Evolutionary conservation across 2,113 vertebrate genomes (phyloP), one percentile per base, ranked within the genome.

Genomic region (Prinia subflava): DNA sequence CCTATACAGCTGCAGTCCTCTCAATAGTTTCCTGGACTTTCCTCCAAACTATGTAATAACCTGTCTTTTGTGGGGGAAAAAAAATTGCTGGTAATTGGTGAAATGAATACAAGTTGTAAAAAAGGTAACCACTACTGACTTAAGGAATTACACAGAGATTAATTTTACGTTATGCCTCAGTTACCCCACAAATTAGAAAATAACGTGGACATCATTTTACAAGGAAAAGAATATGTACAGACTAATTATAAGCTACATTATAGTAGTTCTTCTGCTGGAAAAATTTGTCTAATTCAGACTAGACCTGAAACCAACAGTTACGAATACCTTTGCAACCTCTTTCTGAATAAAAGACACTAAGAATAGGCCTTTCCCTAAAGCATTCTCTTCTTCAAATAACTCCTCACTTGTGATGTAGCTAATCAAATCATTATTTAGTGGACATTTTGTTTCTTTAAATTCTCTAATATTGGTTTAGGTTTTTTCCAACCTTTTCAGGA

Each of bases 381-480:
- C 3, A 5, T 35, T 21, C 3, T 59, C 14, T 46, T 67, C 11
- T 71, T 33, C 22, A 35, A 79, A 60, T 20, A 28, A 28, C 50
- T 82, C 24, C 30, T 68, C 15, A 10, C 2, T 1, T 3, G 9
- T 39, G 28, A 52, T 44, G 10, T 5, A 76, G 24, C 10, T 71
- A 8, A 44, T 19, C 14, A 49, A 76, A 12, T 35, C 3, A 23
- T 42, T 68, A 44, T 42, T 24, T 47, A 79, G 56, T 13, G 4
- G 5, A 30, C 1, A 17, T 46, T 55, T 78, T 79, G 13, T 56
- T 50, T 84, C 59, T 71, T 83, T 35, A 81, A 77, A 53, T 56
- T 21, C 30, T 46, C 10, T 37, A 53, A 37, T 56, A 63, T 7
- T 37, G 4, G 2, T 14, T 35, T 63, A 4, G 0, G 2, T 0